phyloP scores from a whole-genome alignment of 2,113 vertebrate genomes.

The Gyps fulvus region DNA sequence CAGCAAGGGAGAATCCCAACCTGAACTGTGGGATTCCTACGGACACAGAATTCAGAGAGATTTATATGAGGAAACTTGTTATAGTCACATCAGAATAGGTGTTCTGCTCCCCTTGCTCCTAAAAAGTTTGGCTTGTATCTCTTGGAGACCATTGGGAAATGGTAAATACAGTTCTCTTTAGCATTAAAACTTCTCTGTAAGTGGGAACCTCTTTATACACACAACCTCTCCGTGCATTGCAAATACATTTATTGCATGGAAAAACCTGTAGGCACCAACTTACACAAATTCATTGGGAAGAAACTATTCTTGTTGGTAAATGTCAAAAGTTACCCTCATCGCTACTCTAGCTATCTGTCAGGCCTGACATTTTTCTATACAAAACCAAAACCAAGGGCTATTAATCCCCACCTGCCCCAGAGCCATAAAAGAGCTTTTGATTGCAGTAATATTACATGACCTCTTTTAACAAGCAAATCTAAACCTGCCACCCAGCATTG shows the following conservation, averaged over 20 bases:
- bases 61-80: neutral
- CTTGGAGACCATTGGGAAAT: neutral
- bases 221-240: neutral
- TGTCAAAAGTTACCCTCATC: neutral
- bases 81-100: neutral
- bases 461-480: neutral
- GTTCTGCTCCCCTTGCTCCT: neutral
- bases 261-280: neutral
- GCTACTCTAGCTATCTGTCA: neutral
- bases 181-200: neutral
- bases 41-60: neutral
- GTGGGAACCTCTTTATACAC: neutral
- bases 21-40: neutral
- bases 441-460: neutral
- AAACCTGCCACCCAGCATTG: neutral
- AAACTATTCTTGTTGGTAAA: neutral
- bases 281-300: neutral
- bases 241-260: neutral
- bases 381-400: neutral
- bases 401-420: neutral
- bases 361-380: neutral
- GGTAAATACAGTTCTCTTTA: neutral
- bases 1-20: neutral
- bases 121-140: neutral
- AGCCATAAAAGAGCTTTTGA: neutral